Evolutionary conservation across 1,140 invertebrate species (phyloP), one percentile per base, ranked within the genome.

Genomic region (Diorhabda carinulata): DNA sequence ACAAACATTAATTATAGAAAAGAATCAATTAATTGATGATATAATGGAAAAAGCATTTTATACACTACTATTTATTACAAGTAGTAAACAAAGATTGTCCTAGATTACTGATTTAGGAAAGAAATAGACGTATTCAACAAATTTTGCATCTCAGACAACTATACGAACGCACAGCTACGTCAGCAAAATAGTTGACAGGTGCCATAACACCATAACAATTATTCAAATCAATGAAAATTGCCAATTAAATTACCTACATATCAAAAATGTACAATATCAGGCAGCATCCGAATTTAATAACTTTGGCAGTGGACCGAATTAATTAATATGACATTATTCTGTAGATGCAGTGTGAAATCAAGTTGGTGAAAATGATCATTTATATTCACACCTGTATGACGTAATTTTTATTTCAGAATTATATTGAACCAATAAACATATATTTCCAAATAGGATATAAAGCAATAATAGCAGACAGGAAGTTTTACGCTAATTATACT

Each of bases 351-450:
- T 52, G 6, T 2, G 6, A 52, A 52, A 8, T 52, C n/a, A 52
- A 8, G 6, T 4, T 52, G 2, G 2, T 52, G n/a, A 8, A 8
- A 8, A 52, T 52, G n/a, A 52, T 8, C 6, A 52, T 52, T n/a
- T 8, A 52, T 52, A 2, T 3, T 52, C 70, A 64, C 66, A 71
- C 70, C 65, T 71, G 61, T 62, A 61, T 71, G 70, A 71, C 70
- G 70, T 71, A 71, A 71, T 71, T 67, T 71, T 59, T 70, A 57
- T 62, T 62, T 62, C 43, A 62, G 61, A 44, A 43, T 8, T 52
- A 52, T 52, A 52, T 52, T 4, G 47, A 52, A 52, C 47, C 47
- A 52, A 41, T 43, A 10, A 43, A 44, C 7, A 60, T 41, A 60
- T 62, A 62, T 62, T 62, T 62, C 61, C 42, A 43, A 43, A 62